Conservation (phyloP, 2,888 invertebrate genomes). For the Erannis defoliaria region DNA sequence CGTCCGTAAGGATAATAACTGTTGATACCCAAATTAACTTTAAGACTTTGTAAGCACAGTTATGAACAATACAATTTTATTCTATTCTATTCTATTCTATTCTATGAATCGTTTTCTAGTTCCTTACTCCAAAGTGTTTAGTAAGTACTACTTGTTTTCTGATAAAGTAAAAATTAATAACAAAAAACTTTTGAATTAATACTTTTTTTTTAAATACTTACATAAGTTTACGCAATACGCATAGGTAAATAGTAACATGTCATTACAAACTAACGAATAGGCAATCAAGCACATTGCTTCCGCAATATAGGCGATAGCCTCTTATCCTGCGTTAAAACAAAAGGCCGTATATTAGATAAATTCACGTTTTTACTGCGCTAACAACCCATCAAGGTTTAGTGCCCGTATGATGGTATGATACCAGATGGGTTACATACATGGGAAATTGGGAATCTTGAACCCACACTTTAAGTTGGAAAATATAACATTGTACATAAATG, state of each 20-base stretch:
- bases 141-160: not conserved
- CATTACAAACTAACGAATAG: not conserved
- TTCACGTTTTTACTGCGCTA: constrained; percentile 23
- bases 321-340: constrained; percentile 17
- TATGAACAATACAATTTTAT: too few relatives aligned
- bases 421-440: constrained; percentile 5
- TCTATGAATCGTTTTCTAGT: too few relatives aligned
- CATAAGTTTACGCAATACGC: not conserved
- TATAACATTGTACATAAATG: too few relatives aligned
- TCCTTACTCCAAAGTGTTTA: too few relatives aligned
- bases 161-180: not conserved
- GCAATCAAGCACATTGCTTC: constrained; percentile 25
- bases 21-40: too few relatives aligned
- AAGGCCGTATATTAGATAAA: constrained; percentile 21
- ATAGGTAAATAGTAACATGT: not conserved
- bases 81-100: too few relatives aligned
- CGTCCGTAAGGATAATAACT: too few relatives aligned
- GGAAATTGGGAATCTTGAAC: too few relatives aligned
- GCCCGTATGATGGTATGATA: constrained; percentile 34
- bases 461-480: too few relatives aligned
- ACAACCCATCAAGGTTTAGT: constrained; percentile 21
- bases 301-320: constrained; percentile 22
- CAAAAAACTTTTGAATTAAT: too few relatives aligned
- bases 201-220: too few relatives aligned
- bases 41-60: too few relatives aligned